phyloP scores from a whole-genome alignment of 1,140 invertebrate species.

The Delia radicum region DNA sequence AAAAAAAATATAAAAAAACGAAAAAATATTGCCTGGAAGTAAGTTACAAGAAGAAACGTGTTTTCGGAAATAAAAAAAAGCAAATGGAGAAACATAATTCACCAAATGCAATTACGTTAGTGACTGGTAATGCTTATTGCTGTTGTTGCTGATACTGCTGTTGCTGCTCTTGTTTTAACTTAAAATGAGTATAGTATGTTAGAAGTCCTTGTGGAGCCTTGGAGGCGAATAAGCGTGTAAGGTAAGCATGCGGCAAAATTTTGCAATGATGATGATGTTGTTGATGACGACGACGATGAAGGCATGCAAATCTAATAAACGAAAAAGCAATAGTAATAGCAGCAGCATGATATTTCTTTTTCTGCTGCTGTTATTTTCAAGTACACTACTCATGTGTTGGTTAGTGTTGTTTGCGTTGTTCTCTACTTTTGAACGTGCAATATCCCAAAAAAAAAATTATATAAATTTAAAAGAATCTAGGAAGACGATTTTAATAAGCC shows the following conservation, averaged over 20 bases:
- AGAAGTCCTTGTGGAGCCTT: background rate
- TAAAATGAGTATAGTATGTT: background rate
- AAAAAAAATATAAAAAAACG: background rate
- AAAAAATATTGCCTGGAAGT: background rate
- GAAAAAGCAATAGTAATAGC: background rate
- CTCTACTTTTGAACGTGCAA: background rate
- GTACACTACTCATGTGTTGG: background rate
- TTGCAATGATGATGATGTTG: background rate
- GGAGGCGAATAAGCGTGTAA: background rate
- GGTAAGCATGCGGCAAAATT: constrained; percentile 7
- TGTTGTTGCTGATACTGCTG: background rate
- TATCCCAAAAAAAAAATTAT: too few species aligned
- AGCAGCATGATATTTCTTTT: background rate
- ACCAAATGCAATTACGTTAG: constrained; percentile 14
- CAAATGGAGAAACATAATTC: constrained; percentile 18
- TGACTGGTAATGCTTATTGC: constrained; percentile 18
- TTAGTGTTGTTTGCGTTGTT: background rate
- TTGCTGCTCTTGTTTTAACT: background rate
- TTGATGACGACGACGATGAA: background rate
- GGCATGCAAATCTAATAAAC: constrained; percentile 19
- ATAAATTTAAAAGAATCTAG: too few species aligned
- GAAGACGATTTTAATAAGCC: too few species aligned
- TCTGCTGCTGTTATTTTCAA: background rate
- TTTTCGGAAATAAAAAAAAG: background rate
- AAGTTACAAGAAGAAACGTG: constrained; percentile 1